Conservation (phyloP, 2,888 invertebrate species). For the Heliconius ethilla region DNA sequence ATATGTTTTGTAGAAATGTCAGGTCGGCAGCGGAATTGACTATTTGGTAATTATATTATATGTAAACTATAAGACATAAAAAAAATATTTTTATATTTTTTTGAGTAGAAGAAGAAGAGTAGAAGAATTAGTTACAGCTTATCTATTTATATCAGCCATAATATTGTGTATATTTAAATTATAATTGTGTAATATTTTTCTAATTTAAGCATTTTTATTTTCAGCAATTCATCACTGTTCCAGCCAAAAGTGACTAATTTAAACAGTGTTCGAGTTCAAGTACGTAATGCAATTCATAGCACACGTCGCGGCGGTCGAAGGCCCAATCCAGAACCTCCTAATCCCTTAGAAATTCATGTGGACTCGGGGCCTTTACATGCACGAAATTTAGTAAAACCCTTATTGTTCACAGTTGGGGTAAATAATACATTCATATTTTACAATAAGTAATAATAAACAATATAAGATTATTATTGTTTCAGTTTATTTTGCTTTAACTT, state of each 20-base stretch:
- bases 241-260: conserved; percentile 45
- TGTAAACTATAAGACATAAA: neutral
- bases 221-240: conserved; percentile 51
- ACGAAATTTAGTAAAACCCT: conserved; percentile 81
- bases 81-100: neutral
- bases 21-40: conserved; percentile 67
- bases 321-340: conserved; percentile 57
- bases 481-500: neutral
- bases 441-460: neutral
- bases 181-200: neutral
- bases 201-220: conserved; percentile 26
- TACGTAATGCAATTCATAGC: conserved; percentile 68
- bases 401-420: conserved; percentile 85
- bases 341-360: conserved; percentile 70
- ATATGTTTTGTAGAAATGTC: conserved; percentile 74
- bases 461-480: neutral
- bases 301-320: conserved; percentile 57
- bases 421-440: conserved; percentile 48
- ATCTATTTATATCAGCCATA: neutral
- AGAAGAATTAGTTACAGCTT: neutral
- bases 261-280: conserved; percentile 53
- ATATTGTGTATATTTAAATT: neutral
- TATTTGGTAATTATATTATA: conserved; percentile 58
- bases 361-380: conserved; percentile 71
- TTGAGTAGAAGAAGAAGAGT: neutral